These are phyloP conservation scores for Scortum barcoo DNA, from an alignment of 2,113 vertebrate genomes.

Conservation along the genomic window DNA sequence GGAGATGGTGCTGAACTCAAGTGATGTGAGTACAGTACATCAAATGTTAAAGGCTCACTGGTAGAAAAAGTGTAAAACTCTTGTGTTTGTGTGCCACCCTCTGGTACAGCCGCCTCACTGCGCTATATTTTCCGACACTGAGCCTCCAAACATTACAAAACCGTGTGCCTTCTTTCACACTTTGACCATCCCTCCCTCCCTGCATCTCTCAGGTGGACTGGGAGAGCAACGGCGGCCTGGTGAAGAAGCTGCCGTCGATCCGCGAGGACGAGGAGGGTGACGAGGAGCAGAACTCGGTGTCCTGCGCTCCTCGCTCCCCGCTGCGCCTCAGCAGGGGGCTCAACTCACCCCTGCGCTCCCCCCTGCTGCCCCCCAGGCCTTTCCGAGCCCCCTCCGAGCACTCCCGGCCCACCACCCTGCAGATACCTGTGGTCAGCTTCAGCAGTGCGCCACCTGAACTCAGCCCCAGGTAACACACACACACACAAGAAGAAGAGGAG, in stretches of 20 bases:
- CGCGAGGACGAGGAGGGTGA: constrained; percentile 87
- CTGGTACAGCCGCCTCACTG: constrained; percentile 32
- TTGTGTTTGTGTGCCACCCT: constrained; percentile 51
- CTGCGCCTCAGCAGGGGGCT: constrained; percentile 80
- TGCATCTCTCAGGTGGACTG: constrained; percentile 79
- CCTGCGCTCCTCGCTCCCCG: constrained; percentile 78
- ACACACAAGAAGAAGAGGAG: neutral
- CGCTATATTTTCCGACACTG: neutral
- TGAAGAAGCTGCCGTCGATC: constrained; percentile 88
- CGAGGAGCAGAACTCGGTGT: constrained; percentile 80
- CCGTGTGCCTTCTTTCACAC: neutral
- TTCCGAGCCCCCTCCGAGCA: constrained; percentile 80
- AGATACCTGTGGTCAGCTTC: constrained; percentile 86
- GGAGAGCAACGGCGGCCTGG: constrained; percentile 86
- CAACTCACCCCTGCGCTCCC: constrained; percentile 85
- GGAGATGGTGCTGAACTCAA: neutral
- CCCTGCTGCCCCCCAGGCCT: constrained; percentile 81
- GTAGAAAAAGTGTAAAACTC: neutral
- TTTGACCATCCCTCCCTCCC: neutral
- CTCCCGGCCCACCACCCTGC: constrained; percentile 81
- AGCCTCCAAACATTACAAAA: no score
- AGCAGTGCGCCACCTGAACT: constrained; percentile 80
- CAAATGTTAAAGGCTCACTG: neutral
- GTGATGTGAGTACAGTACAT: neutral
- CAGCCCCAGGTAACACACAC: constrained; percentile 83